Evolutionary conservation across 1,140 invertebrate species (phyloP).

Genomic region (Drosophila pseudoobscura): DNA sequence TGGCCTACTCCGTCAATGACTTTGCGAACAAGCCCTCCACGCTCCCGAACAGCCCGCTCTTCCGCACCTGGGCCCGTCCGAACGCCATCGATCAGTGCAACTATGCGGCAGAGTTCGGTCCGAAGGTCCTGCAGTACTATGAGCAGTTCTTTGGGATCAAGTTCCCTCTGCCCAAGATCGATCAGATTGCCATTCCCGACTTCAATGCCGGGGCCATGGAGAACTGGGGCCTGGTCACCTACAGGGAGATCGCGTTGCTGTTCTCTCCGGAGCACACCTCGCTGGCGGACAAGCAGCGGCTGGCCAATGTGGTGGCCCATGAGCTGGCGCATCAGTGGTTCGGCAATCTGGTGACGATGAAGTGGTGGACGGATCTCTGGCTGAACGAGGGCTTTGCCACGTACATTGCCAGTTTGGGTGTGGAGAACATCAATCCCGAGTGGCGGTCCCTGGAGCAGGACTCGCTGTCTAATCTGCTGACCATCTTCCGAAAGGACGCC

Average conservation of each 20-base stretch:
- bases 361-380: constrained; percentile 94
- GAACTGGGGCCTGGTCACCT: constrained; percentile 87
- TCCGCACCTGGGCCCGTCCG: constrained; percentile 86
- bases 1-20: constrained; percentile 91
- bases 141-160: constrained; percentile 89
- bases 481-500: constrained; percentile 85
- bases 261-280: constrained; percentile 85
- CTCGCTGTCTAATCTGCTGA: constrained; percentile 85
- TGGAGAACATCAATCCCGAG: constrained; percentile 85
- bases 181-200: constrained; percentile 91
- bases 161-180: constrained; percentile 88
- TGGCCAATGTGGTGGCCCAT: constrained; percentile 89
- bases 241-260: constrained; percentile 78
- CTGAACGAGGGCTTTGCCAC: constrained; percentile 95
- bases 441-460: constrained; percentile 88
- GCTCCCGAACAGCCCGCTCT: constrained; percentile 89
- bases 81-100: constrained; percentile 88
- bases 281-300: constrained; percentile 85
- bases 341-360: constrained; percentile 89
- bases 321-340: constrained; percentile 94
- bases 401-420: constrained; percentile 87
- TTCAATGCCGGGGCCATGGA: constrained; percentile 91
- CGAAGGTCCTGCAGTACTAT: constrained; percentile 86
- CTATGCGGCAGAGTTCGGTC: constrained; percentile 86
- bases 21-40: constrained; percentile 87